Conservation (phyloP, 2,888 invertebrate species). For the Thera obeliscata region DNA sequence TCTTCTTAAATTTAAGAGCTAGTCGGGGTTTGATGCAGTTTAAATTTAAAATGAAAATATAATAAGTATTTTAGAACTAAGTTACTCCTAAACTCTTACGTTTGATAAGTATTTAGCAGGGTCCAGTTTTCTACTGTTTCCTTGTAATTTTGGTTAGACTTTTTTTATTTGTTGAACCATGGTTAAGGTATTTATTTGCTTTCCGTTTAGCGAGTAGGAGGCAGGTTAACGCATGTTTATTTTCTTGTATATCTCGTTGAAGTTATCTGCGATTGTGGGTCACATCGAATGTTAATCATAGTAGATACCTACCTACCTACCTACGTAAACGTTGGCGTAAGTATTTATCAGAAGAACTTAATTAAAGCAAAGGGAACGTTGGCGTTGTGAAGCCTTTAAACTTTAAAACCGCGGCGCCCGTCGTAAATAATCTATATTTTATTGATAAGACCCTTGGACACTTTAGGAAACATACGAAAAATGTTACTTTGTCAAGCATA, state of each 20-base stretch:
- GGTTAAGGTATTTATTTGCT: not conserved
- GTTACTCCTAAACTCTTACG: too few species aligned
- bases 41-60: too few species aligned
- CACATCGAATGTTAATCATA: conserved; percentile 50
- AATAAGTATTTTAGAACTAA: too few species aligned
- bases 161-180: too few species aligned
- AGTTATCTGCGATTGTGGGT: conserved; percentile 54
- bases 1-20: too few species aligned
- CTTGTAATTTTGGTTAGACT: too few species aligned
- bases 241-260: conserved; percentile 35
- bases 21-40: too few species aligned
- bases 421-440: conserved; percentile 79
- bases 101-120: too few species aligned
- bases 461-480: conserved; percentile 81
- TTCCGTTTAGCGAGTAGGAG: conserved; percentile 16
- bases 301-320: not conserved
- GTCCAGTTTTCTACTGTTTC: too few species aligned
- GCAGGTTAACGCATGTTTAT: conserved; percentile 44
- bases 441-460: conserved; percentile 77
- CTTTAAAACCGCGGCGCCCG: conserved; percentile 66
- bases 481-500: conserved; percentile 83
- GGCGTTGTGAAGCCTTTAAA: conserved; percentile 54
- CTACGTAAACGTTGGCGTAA: conserved; percentile 40
- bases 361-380: conserved; percentile 55
- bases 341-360: conserved; percentile 51